These are phyloP conservation scores for Caenorhabditis sp. DNA, from an alignment of 2,888 invertebrate genomes.

Conservation along the genomic window DNA sequence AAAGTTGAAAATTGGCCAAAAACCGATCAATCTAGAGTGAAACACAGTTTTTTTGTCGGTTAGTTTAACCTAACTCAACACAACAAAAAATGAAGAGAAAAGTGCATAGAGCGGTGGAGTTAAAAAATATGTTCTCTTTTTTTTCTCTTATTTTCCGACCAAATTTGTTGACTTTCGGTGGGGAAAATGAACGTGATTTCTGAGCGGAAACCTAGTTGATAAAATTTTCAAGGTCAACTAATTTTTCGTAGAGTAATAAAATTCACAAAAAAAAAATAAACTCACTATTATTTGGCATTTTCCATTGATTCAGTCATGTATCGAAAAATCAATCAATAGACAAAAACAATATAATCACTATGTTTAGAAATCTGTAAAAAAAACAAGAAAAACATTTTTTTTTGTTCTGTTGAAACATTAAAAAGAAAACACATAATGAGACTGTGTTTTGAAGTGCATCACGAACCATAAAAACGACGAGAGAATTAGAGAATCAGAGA, in stretches of 20 bases:
- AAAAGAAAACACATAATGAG: neutral
- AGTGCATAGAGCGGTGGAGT: too few species aligned
- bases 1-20: neutral
- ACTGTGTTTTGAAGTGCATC: neutral
- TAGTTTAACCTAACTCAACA: neutral
- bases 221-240: too few species aligned
- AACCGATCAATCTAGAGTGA: neutral
- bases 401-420: neutral
- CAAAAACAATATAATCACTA: neutral
- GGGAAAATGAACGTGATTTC: too few species aligned
- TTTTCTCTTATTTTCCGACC: too few species aligned
- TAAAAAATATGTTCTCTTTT: too few species aligned
- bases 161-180: too few species aligned
- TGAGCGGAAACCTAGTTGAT: too few species aligned
- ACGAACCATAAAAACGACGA: neutral
- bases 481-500: neutral
- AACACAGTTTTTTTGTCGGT: neutral
- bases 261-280: constrained; percentile 4
- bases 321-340: neutral
- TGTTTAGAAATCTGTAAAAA: neutral
- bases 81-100: neutral
- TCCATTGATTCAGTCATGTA: neutral
- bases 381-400: neutral
- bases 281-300: constrained; percentile 48
- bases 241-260: neutral